phyloP scores from a whole-genome alignment of 2,888 invertebrate species.

The Nasonia oneida region DNA sequence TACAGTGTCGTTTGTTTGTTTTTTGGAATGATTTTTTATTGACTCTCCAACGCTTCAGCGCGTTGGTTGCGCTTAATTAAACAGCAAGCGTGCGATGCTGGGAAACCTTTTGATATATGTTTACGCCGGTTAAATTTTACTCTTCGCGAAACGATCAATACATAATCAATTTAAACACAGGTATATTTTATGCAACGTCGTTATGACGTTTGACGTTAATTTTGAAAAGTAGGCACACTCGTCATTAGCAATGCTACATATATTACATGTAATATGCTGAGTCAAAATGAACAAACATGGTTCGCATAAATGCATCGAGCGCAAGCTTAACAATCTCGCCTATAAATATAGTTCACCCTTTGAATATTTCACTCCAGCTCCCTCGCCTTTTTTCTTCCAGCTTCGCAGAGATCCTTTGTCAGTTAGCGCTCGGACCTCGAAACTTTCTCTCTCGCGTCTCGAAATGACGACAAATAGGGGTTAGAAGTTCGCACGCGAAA shows the following conservation, averaged over 20 bases:
- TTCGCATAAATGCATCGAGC: not conserved
- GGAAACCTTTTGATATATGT: no score
- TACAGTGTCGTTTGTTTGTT: not conserved
- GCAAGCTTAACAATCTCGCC: no score
- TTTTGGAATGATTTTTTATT: not conserved
- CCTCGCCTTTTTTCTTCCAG: not conserved
- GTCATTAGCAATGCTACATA: not conserved
- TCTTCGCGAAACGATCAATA: no score
- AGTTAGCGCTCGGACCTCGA: slow-evolving; percentile 9
- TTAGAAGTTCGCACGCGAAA: slow-evolving; percentile 46
- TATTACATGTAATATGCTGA: not conserved
- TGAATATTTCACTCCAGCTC: not conserved
- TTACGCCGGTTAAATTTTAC: no score
- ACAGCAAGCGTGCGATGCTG: no score
- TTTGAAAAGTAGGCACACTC: not conserved
- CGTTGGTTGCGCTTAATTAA: no score
- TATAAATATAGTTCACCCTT: not conserved
- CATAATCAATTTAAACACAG: no score
- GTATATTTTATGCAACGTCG: no score
- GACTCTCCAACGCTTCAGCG: no score
- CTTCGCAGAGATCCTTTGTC: slow-evolving; percentile 26
- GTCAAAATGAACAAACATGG: not conserved
- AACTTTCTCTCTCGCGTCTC: slow-evolving; percentile 44
- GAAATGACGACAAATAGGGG: slow-evolving; percentile 62
- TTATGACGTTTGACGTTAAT: not conserved